Conservation (phyloP, 2,888 invertebrate species). For the Drosophila quinaria region DNA sequence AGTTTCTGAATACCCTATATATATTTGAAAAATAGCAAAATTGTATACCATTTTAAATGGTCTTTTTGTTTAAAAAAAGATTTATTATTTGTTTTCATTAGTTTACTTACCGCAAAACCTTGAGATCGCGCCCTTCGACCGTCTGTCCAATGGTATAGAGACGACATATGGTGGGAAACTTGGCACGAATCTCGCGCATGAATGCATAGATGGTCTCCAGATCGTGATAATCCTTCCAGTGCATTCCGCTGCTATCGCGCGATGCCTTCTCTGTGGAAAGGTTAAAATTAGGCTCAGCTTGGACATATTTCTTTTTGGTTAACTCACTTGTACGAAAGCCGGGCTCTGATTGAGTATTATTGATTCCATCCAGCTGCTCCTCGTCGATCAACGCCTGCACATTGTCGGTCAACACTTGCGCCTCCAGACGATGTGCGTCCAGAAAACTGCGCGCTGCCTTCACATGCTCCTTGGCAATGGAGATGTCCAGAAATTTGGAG, state of each 20-base stretch:
- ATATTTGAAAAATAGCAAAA: too few relatives aligned
- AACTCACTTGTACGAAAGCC: conserved; percentile 85
- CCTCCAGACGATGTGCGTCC: conserved; percentile 88
- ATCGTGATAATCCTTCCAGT: conserved; percentile 92
- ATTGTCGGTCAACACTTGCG: conserved; percentile 90
- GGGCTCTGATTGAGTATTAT: conserved; percentile 86
- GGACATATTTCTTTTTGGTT: neutral
- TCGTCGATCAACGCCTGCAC: conserved; percentile 91
- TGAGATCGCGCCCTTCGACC: conserved; percentile 91
- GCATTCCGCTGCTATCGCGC: conserved; percentile 85
- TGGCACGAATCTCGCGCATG: conserved; percentile 89
- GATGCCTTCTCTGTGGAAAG: conserved; percentile 71
- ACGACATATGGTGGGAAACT: conserved; percentile 90
- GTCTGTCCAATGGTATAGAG: conserved; percentile 91
- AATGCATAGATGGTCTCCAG: conserved; percentile 90
- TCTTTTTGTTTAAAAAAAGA: too few relatives aligned
- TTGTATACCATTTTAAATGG: too few relatives aligned
- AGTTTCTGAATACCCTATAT: too few relatives aligned
- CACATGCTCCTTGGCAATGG: conserved; percentile 88
- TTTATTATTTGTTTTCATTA: neutral
- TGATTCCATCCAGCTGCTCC: conserved; percentile 87
- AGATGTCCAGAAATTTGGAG: conserved; percentile 88
- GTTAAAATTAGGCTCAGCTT: too few relatives aligned
- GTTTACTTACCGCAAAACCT: conserved; percentile 86
- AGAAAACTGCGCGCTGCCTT: conserved; percentile 88